phyloP scores from a whole-genome alignment of 2,113 vertebrate genomes.

The Seriola dumerili region DNA sequence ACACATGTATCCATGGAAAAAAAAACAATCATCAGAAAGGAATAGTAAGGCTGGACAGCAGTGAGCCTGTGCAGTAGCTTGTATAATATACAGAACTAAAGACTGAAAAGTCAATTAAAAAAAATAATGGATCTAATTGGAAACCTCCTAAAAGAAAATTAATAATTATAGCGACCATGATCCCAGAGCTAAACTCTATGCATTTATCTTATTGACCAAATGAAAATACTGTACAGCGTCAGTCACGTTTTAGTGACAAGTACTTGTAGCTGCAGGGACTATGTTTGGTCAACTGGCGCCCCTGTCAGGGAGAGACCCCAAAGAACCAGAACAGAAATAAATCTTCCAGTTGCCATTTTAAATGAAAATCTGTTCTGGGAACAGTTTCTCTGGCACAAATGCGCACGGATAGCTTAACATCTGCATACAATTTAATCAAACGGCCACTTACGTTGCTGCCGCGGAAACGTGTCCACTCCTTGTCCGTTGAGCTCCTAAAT shows the following conservation, averaged over 20 bases:
- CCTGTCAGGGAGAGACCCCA: slow-evolving; percentile 44
- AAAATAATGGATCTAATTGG: background rate
- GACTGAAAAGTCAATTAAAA: background rate
- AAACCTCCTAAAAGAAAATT: background rate
- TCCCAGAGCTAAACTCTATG: background rate
- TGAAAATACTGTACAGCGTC: background rate
- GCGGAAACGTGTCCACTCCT: slow-evolving; percentile 94
- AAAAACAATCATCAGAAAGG: slow-evolving; percentile 18
- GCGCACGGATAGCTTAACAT: slow-evolving; percentile 13
- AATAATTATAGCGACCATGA: background rate
- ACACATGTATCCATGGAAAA: slow-evolving; percentile 2
- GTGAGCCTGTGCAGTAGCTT: background rate
- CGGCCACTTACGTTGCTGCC: slow-evolving; percentile 90
- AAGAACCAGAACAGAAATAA: slow-evolving; percentile 22
- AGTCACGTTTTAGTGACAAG: slow-evolving; percentile 23
- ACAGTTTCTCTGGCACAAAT: background rate
- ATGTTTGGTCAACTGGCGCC: slow-evolving; percentile 42
- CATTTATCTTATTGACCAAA: background rate
- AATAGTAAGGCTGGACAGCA: background rate
- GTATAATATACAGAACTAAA: slow-evolving; percentile 2
- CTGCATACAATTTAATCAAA: slow-evolving; percentile 27
- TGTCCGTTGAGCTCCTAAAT: slow-evolving; percentile 98
- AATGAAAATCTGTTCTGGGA: slow-evolving; percentile 8
- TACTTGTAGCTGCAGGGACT: slow-evolving; percentile 17
- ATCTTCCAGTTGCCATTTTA: slow-evolving; percentile 17